A percentile compares a stretch with the other conserved stretches of the same genome.
These are phyloP conservation scores for roundworm (Caenorhabditis elegans) DNA, from an alignment of 1,140 invertebrate genomes.

Conservation along the genomic window DNA sequence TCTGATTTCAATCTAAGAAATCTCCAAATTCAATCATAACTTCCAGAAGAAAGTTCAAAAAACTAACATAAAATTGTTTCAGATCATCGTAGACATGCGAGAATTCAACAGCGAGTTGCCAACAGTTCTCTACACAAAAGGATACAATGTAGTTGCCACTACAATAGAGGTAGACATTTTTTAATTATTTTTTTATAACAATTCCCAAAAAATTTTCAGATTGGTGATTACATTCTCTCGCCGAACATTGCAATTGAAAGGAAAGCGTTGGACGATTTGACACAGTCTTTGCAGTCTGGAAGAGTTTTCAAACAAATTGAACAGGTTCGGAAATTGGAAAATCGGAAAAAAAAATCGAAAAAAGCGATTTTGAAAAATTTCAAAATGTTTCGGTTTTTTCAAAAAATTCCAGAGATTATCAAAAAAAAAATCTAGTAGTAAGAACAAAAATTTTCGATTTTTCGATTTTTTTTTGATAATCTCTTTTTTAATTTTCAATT, in stretches of 20 bases:
- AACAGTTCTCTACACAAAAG: conserved; percentile 85
- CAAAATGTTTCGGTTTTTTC: too few relatives aligned
- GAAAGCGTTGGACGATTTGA: conserved; percentile 94
- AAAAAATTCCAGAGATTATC: too few relatives aligned
- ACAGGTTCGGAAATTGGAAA: conserved; percentile 54
- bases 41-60: too few relatives aligned
- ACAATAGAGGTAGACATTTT: conserved; percentile 76
- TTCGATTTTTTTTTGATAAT: too few relatives aligned
- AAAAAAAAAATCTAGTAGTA: too few relatives aligned
- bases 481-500: too few relatives aligned
- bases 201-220: conserved; percentile 19
- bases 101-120: conserved; percentile 96
- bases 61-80: conserved; percentile 23
- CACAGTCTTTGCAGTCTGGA: conserved; percentile 90
- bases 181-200: background rate
- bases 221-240: conserved; percentile 87
- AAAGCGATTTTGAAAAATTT: too few relatives aligned
- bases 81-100: conserved; percentile 80
- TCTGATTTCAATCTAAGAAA: too few relatives aligned
- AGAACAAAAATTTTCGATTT: too few relatives aligned
- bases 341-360: too few relatives aligned
- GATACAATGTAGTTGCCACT: conserved; percentile 87
- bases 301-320: conserved; percentile 90
- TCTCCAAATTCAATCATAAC: too few relatives aligned
- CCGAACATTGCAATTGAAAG: conserved; percentile 93